Evolutionary conservation across 2,888 invertebrate genomes (phyloP), one percentile per base, ranked within the genome.

Genomic region (Crematogaster levior): DNA sequence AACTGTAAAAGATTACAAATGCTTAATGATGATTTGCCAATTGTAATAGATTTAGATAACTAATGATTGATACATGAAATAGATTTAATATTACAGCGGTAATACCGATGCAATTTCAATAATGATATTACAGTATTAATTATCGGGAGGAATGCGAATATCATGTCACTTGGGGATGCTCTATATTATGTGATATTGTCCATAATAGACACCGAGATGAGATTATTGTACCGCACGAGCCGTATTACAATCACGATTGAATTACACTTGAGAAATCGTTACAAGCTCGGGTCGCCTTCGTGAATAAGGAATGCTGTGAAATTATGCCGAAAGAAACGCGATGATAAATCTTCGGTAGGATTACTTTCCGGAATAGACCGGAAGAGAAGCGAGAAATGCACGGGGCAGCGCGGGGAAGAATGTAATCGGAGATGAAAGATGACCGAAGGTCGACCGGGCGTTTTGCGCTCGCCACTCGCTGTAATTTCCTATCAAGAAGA

Each of bases 171-270:
- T 40, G 75, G 75, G 74, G 37, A 21, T 21, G 48, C 46, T 63
- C 40, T 37, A 72, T 37, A 68, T 77, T 77, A 68, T 40, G 48
- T 61, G 40, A 46, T 63, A 60, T 79, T 79, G 43, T 60, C 66
- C 65, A 85, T 80, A 77, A 89, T 88, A 70, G 83, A 82, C 80
- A 73, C 72, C 77, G 66, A 80, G 84, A 89, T 77, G 80, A 89
- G 86, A 88, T 88, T 89, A 88, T 77, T 77, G 63, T 70, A 70
- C 58, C 51, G 48, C 80, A 81, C 85, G 72, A 61, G 82, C 73
- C 82, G 81, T 83, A 85, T 88, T 85, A 75, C 21, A 79, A 72
- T 40, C 37, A 24, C 84, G 82, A 88, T 89, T 85, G 61, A 87
- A 89, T 89, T 88, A 88, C 79, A 65, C 37, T 63, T 73, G 66